phyloP scores from a whole-genome alignment of 92 coral and sea anemone species.

The Meandrina meandrites region DNA sequence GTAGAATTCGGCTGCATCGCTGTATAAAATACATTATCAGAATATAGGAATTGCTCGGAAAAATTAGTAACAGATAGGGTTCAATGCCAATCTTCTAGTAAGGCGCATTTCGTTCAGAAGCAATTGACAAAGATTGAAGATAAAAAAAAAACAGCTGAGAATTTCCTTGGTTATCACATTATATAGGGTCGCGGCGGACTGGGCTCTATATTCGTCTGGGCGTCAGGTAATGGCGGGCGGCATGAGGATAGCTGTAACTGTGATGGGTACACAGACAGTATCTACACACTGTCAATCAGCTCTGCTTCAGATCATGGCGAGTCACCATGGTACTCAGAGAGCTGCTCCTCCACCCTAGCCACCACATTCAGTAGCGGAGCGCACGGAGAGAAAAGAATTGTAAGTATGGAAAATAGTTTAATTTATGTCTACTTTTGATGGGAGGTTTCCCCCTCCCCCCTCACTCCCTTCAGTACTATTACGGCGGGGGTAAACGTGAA shows the following conservation, averaged over 20 bases:
- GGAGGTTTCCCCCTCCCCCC: neutral
- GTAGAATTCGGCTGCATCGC: neutral
- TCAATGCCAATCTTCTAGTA: no score
- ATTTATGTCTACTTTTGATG: neutral
- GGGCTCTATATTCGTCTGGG: conserved; percentile 99
- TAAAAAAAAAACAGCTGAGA: neutral
- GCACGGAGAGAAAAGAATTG: conserved; percentile 86
- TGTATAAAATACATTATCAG: neutral
- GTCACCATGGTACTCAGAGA: conserved; percentile 99
- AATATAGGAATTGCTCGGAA: no score
- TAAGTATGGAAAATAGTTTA: conserved; percentile 48
- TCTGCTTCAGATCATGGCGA: conserved; percentile 97
- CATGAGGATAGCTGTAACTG: conserved; percentile 98
- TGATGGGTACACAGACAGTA: conserved; percentile 98
- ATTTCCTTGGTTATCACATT: neutral
- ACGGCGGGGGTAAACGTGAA: no score
- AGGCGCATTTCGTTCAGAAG: neutral
- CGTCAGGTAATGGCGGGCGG: conserved; percentile 99
- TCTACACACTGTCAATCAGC: conserved; percentile 97
- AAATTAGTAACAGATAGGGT: no score
- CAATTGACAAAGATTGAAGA: neutral
- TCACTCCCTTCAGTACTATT: no score
- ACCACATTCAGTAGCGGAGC: conserved; percentile 98
- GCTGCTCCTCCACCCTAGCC: conserved; percentile 97
- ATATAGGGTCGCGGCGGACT: conserved; percentile 90